These are phyloP conservation scores for Austrofundulus limnaeus DNA, from an alignment of 2,113 vertebrate species.

Conservation along the genomic window DNA sequence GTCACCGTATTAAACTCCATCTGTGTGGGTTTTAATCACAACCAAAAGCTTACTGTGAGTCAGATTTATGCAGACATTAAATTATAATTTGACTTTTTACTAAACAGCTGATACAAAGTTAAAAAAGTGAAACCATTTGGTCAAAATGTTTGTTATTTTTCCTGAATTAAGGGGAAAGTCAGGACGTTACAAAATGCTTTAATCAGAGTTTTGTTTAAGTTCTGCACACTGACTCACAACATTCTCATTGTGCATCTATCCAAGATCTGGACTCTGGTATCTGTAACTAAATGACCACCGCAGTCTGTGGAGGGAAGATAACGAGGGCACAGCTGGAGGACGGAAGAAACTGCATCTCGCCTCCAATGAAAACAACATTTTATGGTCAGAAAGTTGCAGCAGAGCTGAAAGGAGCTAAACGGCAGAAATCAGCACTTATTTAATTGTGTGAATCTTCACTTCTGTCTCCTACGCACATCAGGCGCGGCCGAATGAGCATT, in stretches of 20 bases:
- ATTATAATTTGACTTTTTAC: too few relatives aligned
- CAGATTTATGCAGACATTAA: too few relatives aligned
- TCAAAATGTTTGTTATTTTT: too few relatives aligned
- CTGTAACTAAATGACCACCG: neutral
- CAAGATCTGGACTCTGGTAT: neutral
- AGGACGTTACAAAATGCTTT: too few relatives aligned
- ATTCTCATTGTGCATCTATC: slow-evolving; percentile 15
- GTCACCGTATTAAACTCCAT: too few relatives aligned
- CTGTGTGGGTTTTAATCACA: too few relatives aligned
- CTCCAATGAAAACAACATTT: slow-evolving; percentile 24
- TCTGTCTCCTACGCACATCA: slow-evolving; percentile 72
- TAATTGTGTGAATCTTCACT: slow-evolving; percentile 45
- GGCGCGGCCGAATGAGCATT: slow-evolving; percentile 62
- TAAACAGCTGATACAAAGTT: too few relatives aligned
- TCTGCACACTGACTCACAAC: neutral
- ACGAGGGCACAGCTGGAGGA: slow-evolving; percentile 14
- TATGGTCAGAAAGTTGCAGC: neutral
- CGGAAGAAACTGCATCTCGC: neutral
- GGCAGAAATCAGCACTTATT: slow-evolving; percentile 44
- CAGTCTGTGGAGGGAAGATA: slow-evolving; percentile 21
- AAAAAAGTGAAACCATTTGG: too few relatives aligned
- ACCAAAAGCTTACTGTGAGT: too few relatives aligned
- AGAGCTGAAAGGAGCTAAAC: neutral
- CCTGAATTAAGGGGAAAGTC: too few relatives aligned
- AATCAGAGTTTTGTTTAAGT: neutral